A percentile compares a stretch with the other conserved stretches of the same genome.
Conservation (phyloP, 1,140 invertebrate genomes). For the Danaus plexippus region DNA sequence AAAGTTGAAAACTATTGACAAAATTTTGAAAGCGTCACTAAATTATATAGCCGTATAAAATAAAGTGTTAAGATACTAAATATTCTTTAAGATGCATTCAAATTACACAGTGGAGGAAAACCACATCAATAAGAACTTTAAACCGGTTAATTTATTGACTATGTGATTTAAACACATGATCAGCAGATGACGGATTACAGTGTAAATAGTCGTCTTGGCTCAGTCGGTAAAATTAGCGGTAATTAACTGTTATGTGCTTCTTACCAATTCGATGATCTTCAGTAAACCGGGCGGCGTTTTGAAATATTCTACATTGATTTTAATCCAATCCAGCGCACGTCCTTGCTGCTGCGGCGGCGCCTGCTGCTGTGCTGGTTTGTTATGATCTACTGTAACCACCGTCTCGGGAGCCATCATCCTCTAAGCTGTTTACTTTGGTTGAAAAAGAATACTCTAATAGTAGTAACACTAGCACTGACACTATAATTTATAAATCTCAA, state of each 20-base stretch:
- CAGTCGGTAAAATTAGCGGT: conserved; percentile 11
- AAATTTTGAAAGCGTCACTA: too few relatives aligned
- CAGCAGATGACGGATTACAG: conserved; percentile 1
- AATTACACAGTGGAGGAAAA: too few relatives aligned
- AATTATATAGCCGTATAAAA: too few relatives aligned
- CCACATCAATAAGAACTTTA: too few relatives aligned
- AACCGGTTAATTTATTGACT: too few relatives aligned
- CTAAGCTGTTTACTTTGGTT: conserved; percentile 21
- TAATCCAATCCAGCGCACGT: conserved; percentile 71
- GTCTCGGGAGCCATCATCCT: conserved; percentile 79
- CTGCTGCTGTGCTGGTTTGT: conserved; percentile 69
- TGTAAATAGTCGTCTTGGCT: conserved; percentile 10
- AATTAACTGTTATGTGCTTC: conserved; percentile 29
- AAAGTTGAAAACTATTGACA: too few relatives aligned
- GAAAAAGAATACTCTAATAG: conserved; percentile 24
- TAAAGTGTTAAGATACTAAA: too few relatives aligned
- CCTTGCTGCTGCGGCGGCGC: conserved; percentile 70
- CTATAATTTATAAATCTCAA: conserved; percentile 35
- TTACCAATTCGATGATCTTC: conserved; percentile 76
- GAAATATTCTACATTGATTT: conserved; percentile 75
- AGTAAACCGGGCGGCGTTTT: conserved; percentile 74
- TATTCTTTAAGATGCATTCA: too few relatives aligned
- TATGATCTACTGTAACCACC: conserved; percentile 75
- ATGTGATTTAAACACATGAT: too few relatives aligned
- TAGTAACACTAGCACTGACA: conserved; percentile 52